phyloP scores from a whole-genome alignment of 2,888 invertebrate genomes.

The Cosmia pyralina region DNA sequence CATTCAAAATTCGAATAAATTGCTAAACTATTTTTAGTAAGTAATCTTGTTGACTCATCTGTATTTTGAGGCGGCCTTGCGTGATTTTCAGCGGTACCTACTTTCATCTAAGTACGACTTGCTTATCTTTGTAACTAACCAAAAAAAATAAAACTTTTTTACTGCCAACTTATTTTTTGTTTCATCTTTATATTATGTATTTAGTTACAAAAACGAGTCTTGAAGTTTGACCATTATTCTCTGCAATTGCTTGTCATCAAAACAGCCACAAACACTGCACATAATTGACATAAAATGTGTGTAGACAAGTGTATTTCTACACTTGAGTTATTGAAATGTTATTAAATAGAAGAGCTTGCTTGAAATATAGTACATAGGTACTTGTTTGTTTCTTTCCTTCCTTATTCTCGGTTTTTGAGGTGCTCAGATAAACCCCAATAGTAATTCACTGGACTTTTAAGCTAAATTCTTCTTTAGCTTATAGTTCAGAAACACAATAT shows the following conservation, averaged over 20 bases:
- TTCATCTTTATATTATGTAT: background rate
- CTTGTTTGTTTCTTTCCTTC: slow-evolving; percentile 1
- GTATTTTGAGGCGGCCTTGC: slow-evolving; percentile 52
- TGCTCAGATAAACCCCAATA: too few species aligned
- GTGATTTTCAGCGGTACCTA: slow-evolving; percentile 44
- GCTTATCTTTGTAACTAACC: slow-evolving; percentile 32
- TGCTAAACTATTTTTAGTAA: slow-evolving; percentile 38
- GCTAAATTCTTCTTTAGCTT: too few species aligned
- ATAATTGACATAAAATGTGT: background rate
- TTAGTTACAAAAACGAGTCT: background rate
- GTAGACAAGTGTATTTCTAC: background rate
- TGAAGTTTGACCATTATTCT: background rate
- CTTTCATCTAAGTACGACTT: slow-evolving; percentile 30
- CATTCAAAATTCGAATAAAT: slow-evolving; percentile 22
- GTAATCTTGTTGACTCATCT: slow-evolving; percentile 54
- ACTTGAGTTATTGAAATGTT: background rate
- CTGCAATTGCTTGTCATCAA: background rate
- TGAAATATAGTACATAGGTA: background rate
- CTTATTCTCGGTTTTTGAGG: too few species aligned
- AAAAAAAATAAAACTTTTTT: background rate
- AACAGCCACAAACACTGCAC: background rate
- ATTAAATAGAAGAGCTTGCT: background rate
- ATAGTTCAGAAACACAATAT: too few species aligned
- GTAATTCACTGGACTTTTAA: too few species aligned
- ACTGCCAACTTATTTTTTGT: background rate